These are phyloP conservation scores for Phaethornis superciliosus DNA, from an alignment of 2,113 vertebrate genomes.

Conservation along the genomic window DNA sequence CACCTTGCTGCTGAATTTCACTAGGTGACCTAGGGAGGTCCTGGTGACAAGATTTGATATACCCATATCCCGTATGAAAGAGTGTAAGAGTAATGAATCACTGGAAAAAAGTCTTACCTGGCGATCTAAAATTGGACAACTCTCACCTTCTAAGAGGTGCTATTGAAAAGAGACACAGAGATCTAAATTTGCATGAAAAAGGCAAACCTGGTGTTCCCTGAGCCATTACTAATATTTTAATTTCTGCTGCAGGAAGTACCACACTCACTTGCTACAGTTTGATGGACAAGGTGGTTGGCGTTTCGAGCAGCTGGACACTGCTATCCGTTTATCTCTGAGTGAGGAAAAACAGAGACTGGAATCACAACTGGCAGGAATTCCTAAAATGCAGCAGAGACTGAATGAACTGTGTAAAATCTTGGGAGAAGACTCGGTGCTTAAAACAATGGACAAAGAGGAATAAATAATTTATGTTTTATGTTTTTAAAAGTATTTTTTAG, in stretches of 20 bases:
- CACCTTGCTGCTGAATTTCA: fast-evolving
- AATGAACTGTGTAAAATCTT: slow-evolving; percentile 96
- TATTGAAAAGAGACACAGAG: not conserved
- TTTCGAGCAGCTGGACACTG: slow-evolving; percentile 94
- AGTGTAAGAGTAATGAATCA: not conserved
- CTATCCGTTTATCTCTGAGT: slow-evolving; percentile 91
- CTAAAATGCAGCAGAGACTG: slow-evolving; percentile 96
- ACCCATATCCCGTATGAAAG: not conserved
- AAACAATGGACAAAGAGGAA: slow-evolving; percentile 79
- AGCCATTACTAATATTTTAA: slow-evolving; percentile 30
- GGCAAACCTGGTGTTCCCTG: not conserved
- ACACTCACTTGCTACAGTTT: slow-evolving; percentile 97
- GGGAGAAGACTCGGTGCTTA: slow-evolving; percentile 96
- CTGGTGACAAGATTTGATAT: not conserved
- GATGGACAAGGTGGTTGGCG: slow-evolving; percentile 97
- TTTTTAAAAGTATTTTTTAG: slow-evolving; percentile 63
- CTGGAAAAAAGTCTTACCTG: not conserved
- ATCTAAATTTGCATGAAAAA: not conserved
- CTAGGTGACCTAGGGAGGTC: not conserved
- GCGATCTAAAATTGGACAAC: not conserved
- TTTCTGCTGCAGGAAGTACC: slow-evolving; percentile 91
- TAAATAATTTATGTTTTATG: slow-evolving; percentile 67
- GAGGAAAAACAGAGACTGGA: slow-evolving; percentile 98
- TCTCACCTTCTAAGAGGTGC: not conserved
- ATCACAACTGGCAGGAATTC: slow-evolving; percentile 93